These are phyloP conservation scores for Cryptomyrus ogoouensis DNA, from an alignment of 2,113 vertebrate species.

Conservation along the genomic window DNA sequence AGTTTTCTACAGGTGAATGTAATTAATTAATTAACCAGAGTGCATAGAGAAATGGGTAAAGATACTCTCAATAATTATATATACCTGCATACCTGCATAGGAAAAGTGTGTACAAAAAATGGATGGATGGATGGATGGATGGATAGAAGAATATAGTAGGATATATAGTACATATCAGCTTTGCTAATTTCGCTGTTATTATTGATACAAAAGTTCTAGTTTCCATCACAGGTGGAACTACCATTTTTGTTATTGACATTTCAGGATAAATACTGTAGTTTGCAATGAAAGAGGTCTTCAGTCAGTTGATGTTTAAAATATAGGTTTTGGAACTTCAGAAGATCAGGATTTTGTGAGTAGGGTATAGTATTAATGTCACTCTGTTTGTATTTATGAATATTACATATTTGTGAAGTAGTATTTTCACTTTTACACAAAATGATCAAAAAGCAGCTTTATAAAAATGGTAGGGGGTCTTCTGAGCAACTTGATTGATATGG, in stretches of 20 bases:
- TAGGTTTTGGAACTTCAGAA: background rate
- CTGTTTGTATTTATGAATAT: background rate
- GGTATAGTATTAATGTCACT: background rate
- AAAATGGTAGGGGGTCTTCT: background rate
- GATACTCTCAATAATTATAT: background rate
- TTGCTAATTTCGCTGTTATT: background rate
- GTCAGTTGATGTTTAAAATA: background rate
- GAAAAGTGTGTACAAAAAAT: background rate
- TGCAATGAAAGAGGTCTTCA: background rate
- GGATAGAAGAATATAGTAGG: background rate
- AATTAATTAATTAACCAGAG: background rate
- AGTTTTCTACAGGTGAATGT: background rate
- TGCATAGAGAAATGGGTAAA: background rate
- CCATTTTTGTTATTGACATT: background rate
- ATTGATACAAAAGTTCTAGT: background rate
- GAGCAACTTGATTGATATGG: slow-evolving; percentile 45
- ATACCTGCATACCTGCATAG: background rate
- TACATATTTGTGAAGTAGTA: background rate
- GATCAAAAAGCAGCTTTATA: background rate
- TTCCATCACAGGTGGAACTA: background rate
- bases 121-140: background rate
- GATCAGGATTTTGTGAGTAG: background rate
- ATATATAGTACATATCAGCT: background rate
- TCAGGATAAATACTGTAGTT: background rate
- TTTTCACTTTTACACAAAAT: background rate